Conservation (phyloP, 2,888 invertebrate species). For the Hermaeophaga mercurialis region DNA sequence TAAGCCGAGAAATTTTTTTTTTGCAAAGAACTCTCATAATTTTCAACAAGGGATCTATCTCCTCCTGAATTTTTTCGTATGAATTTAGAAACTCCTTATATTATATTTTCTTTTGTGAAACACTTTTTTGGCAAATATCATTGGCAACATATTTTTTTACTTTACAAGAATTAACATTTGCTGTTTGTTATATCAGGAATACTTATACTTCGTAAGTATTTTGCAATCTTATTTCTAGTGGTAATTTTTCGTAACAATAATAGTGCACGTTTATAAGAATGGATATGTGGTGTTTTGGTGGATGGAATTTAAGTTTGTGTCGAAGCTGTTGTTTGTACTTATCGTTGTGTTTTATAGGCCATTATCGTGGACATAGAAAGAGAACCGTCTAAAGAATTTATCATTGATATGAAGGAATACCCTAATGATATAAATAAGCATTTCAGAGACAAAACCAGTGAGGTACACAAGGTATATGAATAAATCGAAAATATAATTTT, state of each 20-base stretch:
- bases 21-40: no score
- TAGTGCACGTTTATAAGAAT: neutral
- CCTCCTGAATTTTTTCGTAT: no score
- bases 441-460: slow-evolving; percentile 45
- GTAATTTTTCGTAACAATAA: slow-evolving; percentile 23
- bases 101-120: neutral
- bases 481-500: no score
- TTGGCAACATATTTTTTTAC: no score
- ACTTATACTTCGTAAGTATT: neutral
- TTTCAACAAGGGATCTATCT: no score
- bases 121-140: neutral
- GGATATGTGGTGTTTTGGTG: neutral
- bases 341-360: slow-evolving; percentile 53
- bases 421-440: slow-evolving; percentile 46
- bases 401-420: slow-evolving; percentile 54
- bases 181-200: no score
- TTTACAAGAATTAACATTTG: no score
- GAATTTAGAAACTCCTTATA: no score
- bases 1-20: no score
- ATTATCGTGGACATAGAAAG: slow-evolving; percentile 51
- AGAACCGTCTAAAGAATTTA: slow-evolving; percentile 51
- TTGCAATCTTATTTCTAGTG: neutral
- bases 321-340: slow-evolving; percentile 20
- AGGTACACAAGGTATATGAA: slow-evolving; percentile 46
- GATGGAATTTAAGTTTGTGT: neutral